Evolutionary conservation across 2,888 invertebrate genomes (phyloP).

Genomic region (Elmis aenea): DNA sequence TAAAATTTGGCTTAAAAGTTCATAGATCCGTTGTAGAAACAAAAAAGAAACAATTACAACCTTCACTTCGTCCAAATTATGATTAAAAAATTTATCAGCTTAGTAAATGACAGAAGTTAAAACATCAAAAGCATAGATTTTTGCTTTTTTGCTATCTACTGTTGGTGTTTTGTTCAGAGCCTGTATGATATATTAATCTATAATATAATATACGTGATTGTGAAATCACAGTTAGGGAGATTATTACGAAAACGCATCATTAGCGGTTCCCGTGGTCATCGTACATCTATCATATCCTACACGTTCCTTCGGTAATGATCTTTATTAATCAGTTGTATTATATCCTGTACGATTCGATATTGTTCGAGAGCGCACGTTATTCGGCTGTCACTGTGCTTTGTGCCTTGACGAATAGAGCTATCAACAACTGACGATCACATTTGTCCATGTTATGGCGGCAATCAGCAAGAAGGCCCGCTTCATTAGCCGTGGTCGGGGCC

Average conservation of each 20-base stretch:
- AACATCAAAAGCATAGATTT: too few species aligned
- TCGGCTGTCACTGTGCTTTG: slow-evolving; percentile 37
- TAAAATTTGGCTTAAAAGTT: too few species aligned
- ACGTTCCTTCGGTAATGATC: slow-evolving; percentile 12
- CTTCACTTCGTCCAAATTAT: too few species aligned
- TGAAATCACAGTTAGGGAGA: too few species aligned
- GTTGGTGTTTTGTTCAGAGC: too few species aligned
- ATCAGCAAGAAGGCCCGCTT: slow-evolving; percentile 36
- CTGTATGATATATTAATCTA: too few species aligned
- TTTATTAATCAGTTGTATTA: slow-evolving; percentile 39
- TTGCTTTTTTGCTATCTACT: too few species aligned
- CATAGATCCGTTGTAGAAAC: too few species aligned
- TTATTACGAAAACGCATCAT: not conserved
- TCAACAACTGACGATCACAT: slow-evolving; percentile 43
- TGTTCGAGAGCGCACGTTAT: slow-evolving; percentile 34
- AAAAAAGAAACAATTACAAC: too few species aligned
- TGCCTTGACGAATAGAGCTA: slow-evolving; percentile 43
- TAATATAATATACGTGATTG: too few species aligned
- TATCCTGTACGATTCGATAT: slow-evolving; percentile 34
- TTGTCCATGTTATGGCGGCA: slow-evolving; percentile 39
- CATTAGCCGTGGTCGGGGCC: slow-evolving; percentile 39
- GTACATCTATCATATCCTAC: slow-evolving; percentile 4
- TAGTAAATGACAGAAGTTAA: too few species aligned
- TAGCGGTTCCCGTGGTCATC: slow-evolving; percentile 3
- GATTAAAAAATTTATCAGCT: too few species aligned